Percentiles rank a stretch among this genome's conserved stretches.
Conservation (phyloP, 1,140 invertebrate genomes). For the Cotesia glomerata region DNA sequence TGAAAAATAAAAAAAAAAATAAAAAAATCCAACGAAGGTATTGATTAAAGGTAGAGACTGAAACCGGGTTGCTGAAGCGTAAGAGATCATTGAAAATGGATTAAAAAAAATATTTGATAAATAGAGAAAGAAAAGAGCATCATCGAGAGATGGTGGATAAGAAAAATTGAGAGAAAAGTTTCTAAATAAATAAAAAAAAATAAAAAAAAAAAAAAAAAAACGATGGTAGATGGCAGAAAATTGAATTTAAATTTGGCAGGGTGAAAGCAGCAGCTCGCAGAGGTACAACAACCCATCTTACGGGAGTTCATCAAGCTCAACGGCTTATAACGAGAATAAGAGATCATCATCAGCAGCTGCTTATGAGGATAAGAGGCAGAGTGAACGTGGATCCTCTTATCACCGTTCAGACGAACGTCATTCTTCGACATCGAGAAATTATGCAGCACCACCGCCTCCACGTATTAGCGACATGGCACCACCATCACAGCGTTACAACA, state of each 20-base stretch:
- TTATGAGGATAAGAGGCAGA: constrained; percentile 58
- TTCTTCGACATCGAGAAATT: constrained; percentile 53
- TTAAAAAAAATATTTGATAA: too few relatives aligned
- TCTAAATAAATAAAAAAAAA: constrained; percentile 22
- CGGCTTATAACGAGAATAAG: constrained; percentile 56
- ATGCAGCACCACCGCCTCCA: constrained; percentile 51
- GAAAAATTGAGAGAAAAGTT: constrained; percentile 23
- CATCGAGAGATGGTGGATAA: constrained; percentile 8
- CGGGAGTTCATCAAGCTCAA: constrained; percentile 46
- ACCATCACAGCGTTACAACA: constrained; percentile 51
- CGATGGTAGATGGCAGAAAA: constrained; percentile 51
- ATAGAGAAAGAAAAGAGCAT: too few relatives aligned
- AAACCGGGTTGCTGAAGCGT: too few relatives aligned
- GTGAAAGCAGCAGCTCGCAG: constrained; percentile 50
- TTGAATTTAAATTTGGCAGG: constrained; percentile 61
- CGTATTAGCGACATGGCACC: constrained; percentile 54
- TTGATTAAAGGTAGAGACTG: not conserved
- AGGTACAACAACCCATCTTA: constrained; percentile 20
- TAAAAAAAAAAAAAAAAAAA: constrained; percentile 36
- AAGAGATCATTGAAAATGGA: too few relatives aligned
- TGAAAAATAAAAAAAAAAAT: not conserved
- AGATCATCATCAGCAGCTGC: constrained; percentile 51
- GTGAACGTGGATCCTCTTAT: constrained; percentile 55
- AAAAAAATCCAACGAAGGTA: not conserved
- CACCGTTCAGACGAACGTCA: constrained; percentile 59